Evolutionary conservation across 2,888 invertebrate species (phyloP), one percentile per base, ranked within the genome.

Genomic region (Dasysyrphus albostriatus): DNA sequence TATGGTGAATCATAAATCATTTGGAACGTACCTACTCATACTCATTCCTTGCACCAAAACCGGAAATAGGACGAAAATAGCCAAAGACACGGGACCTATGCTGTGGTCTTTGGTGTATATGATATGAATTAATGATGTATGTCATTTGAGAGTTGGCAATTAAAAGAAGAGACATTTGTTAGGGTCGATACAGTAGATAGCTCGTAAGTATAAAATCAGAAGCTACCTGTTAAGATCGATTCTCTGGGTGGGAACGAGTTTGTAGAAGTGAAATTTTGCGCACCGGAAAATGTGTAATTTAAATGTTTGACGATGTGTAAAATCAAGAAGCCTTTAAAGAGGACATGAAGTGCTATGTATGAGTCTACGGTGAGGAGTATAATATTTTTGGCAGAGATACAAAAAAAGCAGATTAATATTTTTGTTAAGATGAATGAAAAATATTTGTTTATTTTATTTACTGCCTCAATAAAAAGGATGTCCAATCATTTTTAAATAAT

Each of bases 251-350:
- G 58, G 59, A 59, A 14, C 16, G 69, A 70, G 42, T 24, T 42
- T 39, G 61, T 9, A 63, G 75, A 75, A 47, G 54, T 8, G 10
- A 47, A 34, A 29, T 59, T 65, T 58, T 10, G 37, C 37, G 24
- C 10, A 69, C 32, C n/a, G 47, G 4, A 54, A n/a, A 29, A 34
- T 34, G 34, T 77, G 49, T 56, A 65, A 70, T 69, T 70, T 70
- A 49, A 65, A 82, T 81, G 82, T 70, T 74, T 14, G 77, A 77
- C 74, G 82, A 85, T 74, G 85, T 85, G 85, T 85, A 70, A 85
- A 85, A 82, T 85, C 77, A 70, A 65, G 58, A 82, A 78, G 58
- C 63, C 9, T 42, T n/a, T 65, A 67, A 12, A 47, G 16, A 75
- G 56, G 65, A 74, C 61, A 74, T 83, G 61, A 83, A 32, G 69